Percentiles rank a stretch among this genome's conserved stretches.
phyloP scores from a whole-genome alignment of 2,113 vertebrate species.

The Phrynosoma platyrhinos region DNA sequence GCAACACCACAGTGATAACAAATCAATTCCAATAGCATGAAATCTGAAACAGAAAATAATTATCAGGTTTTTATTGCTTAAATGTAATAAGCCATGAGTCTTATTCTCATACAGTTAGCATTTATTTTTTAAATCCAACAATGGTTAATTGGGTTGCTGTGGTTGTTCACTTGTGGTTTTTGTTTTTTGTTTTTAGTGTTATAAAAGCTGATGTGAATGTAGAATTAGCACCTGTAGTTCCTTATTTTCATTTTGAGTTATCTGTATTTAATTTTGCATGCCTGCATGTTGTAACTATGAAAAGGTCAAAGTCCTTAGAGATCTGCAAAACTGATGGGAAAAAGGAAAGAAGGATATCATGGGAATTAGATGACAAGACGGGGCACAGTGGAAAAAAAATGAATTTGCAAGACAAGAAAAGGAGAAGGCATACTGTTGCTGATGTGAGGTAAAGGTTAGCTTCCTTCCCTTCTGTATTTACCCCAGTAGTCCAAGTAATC shows the following conservation, averaged over 20 bases:
- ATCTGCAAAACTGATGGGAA: slow-evolving; percentile 69
- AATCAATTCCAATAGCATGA: background rate
- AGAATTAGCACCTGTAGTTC: background rate
- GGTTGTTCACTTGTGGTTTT: background rate
- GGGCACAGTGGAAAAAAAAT: slow-evolving; percentile 67
- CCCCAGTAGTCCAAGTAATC: background rate
- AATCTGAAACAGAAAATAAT: slow-evolving; percentile 19
- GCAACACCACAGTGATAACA: background rate
- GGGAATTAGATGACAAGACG: slow-evolving; percentile 68
- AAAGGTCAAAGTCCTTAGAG: slow-evolving; percentile 49
- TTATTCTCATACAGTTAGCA: background rate
- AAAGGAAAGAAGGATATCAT: slow-evolving; percentile 78
- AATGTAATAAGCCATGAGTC: background rate
- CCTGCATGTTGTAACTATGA: slow-evolving; percentile 19
- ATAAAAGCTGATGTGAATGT: background rate
- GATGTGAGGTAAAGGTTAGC: slow-evolving; percentile 18
- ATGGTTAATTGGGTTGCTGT: background rate
- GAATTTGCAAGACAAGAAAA: slow-evolving; percentile 76
- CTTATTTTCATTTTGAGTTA: slow-evolving; percentile 53
- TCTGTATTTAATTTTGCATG: slow-evolving; percentile 48
- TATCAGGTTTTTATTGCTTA: slow-evolving; percentile 12
- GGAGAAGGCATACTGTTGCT: slow-evolving; percentile 73
- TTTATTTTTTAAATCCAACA: slow-evolving; percentile 13
- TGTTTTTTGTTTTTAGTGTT: background rate
- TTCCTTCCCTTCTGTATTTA: slow-evolving; percentile 18